Percentiles rank a stretch among this genome's conserved stretches.
phyloP scores from a whole-genome alignment of 2,113 vertebrate species.

The Donacobius atricapilla region DNA sequence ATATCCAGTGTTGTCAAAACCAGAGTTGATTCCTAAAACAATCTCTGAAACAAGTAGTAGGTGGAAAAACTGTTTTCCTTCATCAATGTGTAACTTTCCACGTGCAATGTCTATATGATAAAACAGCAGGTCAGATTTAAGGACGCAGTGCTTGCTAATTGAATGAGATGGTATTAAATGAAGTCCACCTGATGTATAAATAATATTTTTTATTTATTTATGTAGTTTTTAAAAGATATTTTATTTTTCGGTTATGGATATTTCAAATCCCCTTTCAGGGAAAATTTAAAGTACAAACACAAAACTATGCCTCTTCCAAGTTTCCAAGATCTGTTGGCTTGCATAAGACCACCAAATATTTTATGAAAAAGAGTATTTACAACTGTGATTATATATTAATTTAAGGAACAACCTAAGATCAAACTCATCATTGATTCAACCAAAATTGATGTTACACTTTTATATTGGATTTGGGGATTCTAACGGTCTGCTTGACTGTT shows the following conservation, averaged over 20 bases:
- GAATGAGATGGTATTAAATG: background rate
- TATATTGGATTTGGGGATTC: background rate
- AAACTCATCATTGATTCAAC: background rate
- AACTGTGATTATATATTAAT: background rate
- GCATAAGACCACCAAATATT: background rate
- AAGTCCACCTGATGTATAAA: background rate
- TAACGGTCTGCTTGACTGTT: background rate
- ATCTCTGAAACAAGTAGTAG: background rate
- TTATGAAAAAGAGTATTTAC: background rate
- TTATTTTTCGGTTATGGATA: background rate
- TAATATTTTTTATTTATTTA: background rate
- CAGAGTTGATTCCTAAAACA: background rate
- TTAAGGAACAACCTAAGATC: background rate
- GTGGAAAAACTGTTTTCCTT: background rate
- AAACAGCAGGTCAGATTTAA: background rate
- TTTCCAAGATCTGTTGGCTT: background rate
- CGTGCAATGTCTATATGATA: background rate
- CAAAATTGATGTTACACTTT: background rate
- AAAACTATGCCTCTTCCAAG: background rate
- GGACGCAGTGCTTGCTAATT: background rate
- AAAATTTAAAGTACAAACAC: background rate
- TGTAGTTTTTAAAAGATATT: background rate
- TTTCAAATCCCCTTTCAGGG: background rate
- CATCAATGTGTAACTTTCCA: background rate
- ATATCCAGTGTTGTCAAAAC: background rate